phyloP scores from a whole-genome alignment of 2,888 invertebrate genomes.

The Minunthozetes semirufus region DNA sequence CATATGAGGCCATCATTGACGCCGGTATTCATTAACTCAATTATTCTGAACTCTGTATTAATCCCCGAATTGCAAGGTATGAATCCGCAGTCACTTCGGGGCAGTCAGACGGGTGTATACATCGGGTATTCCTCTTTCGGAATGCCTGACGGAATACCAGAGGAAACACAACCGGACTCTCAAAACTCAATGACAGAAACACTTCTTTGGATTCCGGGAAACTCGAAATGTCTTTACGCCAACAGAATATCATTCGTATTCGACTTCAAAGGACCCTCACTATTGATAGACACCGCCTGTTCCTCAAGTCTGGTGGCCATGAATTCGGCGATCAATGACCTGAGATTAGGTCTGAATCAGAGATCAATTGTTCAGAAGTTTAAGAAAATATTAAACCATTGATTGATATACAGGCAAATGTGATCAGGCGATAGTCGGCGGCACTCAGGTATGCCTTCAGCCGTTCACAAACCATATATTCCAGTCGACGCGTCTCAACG shows the following conservation, averaged over 20 bases:
- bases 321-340: conserved; percentile 57
- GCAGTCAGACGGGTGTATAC: conserved; percentile 86
- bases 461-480: conserved; percentile 65
- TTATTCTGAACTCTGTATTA: no score
- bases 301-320: conserved; percentile 35
- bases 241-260: conserved; percentile 88
- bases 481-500: conserved; percentile 81
- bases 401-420: conserved; percentile 56
- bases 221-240: conserved; percentile 81
- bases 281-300: conserved; percentile 37
- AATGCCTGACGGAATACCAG: conserved; percentile 79
- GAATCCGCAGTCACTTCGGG: conserved; percentile 74
- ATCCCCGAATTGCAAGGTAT: conserved; percentile 56
- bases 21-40: conserved; percentile 55
- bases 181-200: conserved; percentile 72
- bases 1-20: conserved; percentile 87
- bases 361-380: no score
- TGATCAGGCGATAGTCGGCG: conserved; percentile 74
- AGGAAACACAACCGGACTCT: conserved; percentile 63
- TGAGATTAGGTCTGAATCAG: conserved; percentile 59
- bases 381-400: no score
- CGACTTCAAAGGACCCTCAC: conserved; percentile 66
- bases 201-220: conserved; percentile 69
- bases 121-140: conserved; percentile 84
- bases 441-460: conserved; percentile 51